A percentile compares a stretch with the other conserved stretches of the same genome.
phyloP scores from a whole-genome alignment of 1,140 invertebrate genomes.

The Bursaphelenchus mucronatus region DNA sequence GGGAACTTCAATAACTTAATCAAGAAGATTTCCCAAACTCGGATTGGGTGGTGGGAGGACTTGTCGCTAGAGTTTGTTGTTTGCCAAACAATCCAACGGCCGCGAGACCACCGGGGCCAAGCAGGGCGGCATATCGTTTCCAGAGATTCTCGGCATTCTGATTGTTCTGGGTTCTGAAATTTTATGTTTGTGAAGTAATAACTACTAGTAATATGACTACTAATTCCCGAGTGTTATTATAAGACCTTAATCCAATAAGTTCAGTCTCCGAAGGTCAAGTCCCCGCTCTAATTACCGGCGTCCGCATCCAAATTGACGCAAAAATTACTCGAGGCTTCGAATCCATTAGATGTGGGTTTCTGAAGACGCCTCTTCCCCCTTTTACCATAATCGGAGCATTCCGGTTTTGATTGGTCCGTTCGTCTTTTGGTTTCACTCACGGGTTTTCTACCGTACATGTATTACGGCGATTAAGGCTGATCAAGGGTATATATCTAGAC shows the following conservation, averaged over 20 bases:
- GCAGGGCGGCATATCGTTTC: constrained; percentile 43
- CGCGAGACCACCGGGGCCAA: constrained; percentile 46
- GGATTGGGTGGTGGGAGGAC: constrained; percentile 4
- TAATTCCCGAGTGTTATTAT: constrained; percentile 13
- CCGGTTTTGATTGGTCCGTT: too few relatives aligned
- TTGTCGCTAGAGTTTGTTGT: not conserved
- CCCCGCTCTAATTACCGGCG: not conserved
- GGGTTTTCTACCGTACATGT: too few relatives aligned
- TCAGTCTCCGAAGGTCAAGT: not conserved
- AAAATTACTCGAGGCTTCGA: not conserved
- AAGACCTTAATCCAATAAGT: not conserved
- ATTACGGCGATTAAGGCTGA: too few relatives aligned
- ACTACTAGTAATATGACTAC: not conserved
- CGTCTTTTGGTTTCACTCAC: too few relatives aligned
- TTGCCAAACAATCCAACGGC: constrained; percentile 39
- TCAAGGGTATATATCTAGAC: too few relatives aligned
- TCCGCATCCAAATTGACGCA: not conserved
- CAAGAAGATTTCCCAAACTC: constrained; percentile 16
- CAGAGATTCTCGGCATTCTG: constrained; percentile 43
- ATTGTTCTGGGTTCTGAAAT: constrained; percentile 21
- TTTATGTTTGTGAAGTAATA: not conserved
- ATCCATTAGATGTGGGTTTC: too few relatives aligned
- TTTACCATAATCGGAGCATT: too few relatives aligned
- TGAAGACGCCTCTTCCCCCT: too few relatives aligned
- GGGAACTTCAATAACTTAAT: constrained; percentile 6